Conservation (phyloP, 2,797 vertebrate species). For the Thaleichthys pacificus region DNA sequence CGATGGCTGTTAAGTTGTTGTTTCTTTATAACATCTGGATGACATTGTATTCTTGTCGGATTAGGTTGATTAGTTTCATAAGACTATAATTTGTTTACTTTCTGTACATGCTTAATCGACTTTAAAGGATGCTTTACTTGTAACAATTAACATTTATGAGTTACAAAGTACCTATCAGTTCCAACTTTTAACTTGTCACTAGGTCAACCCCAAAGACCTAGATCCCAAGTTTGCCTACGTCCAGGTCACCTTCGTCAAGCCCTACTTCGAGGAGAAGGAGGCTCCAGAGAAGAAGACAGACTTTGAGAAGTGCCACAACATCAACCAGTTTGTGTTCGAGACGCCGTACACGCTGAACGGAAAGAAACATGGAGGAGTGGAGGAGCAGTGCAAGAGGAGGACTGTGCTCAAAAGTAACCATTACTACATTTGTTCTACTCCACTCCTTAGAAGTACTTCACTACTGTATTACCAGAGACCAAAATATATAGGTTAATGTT, state of each 20-base stretch:
- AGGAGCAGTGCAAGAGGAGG: constrained; percentile 95
- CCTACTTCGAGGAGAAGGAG: constrained; percentile 94
- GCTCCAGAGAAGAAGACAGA: constrained; percentile 87
- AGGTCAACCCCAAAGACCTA: constrained; percentile 92
- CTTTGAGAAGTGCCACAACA: constrained; percentile 95
- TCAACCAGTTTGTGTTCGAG: constrained; percentile 93
- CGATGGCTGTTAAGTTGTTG: too few relatives aligned
- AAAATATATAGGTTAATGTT: too few relatives aligned
- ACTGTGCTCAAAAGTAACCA: constrained; percentile 89
- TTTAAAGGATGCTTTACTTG: too few relatives aligned
- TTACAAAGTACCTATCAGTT: background rate
- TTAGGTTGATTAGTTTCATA: too few relatives aligned
- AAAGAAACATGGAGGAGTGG: constrained; percentile 92
- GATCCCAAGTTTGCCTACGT: constrained; percentile 91
- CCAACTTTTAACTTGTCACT: background rate
- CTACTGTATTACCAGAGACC: too few relatives aligned
- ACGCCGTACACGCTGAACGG: constrained; percentile 94
- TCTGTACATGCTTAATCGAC: too few relatives aligned
- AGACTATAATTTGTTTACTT: too few relatives aligned
- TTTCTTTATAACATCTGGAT: constrained; percentile 8
- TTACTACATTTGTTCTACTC: too few relatives aligned
- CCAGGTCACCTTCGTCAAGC: constrained; percentile 95
- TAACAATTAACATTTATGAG: too few relatives aligned
- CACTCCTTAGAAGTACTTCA: background rate
- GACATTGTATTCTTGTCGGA: background rate